These are phyloP conservation scores for Puffinus mauretanicus DNA, from an alignment of 2,113 vertebrate species.

Conservation along the genomic window DNA sequence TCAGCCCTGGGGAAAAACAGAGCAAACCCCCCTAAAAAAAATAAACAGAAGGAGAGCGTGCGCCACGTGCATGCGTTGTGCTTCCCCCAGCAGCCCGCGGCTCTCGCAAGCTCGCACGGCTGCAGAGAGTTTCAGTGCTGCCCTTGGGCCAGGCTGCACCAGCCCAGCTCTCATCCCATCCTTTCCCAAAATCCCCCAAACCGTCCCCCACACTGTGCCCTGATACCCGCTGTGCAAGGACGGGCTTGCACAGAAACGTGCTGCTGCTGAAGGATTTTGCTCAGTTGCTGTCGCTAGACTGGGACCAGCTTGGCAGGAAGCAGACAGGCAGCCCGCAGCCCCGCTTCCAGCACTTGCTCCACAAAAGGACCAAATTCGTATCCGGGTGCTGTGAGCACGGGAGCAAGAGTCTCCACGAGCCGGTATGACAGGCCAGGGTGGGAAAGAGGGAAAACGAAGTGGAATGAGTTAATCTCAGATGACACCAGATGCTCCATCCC, in stretches of 20 bases:
- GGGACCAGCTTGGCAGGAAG: background rate
- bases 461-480: background rate
- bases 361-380: background rate
- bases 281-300: accelerated
- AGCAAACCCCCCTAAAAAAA: background rate
- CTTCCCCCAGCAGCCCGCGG: background rate
- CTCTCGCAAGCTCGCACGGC: accelerated
- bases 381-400: accelerated
- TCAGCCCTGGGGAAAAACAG: background rate
- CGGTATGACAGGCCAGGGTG: background rate
- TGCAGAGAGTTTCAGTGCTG: background rate
- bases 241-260: too few species aligned
- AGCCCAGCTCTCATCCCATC: background rate
- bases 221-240: background rate
- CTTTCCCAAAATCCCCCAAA: background rate
- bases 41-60: accelerated
- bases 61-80: accelerated
- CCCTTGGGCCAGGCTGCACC: background rate
- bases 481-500: background rate
- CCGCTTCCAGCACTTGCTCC: background rate
- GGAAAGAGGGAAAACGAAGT: background rate
- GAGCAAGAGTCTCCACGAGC: background rate
- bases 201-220: accelerated
- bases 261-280: background rate
- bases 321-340: background rate